A percentile compares a stretch with the other conserved stretches of the same genome.
Evolutionary conservation across 1,140 invertebrate species (phyloP).

Genomic region (Amphibalanus amphitrite): DNA sequence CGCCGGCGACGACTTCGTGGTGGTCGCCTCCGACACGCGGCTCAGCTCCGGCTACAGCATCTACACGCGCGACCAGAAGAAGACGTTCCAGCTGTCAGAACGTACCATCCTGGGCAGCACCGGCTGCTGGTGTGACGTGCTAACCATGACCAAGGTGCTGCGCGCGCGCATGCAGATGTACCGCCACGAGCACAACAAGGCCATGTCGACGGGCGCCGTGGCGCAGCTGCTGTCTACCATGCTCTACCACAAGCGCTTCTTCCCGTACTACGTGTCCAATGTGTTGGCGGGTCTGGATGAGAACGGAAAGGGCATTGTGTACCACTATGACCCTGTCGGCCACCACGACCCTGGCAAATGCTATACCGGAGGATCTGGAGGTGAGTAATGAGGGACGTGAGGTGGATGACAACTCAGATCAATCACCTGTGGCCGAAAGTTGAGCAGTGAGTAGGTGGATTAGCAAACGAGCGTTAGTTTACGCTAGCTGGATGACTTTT

Average conservation of each 20-base stretch:
- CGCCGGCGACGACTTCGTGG: conserved; percentile 73
- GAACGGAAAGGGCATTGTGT: conserved; percentile 65
- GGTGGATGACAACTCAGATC: no score
- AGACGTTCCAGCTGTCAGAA: conserved; percentile 58
- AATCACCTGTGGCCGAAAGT: no score
- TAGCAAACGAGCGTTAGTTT: no score
- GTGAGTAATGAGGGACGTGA: neutral
- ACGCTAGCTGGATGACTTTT: no score
- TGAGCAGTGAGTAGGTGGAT: no score
- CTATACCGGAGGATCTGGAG: conserved; percentile 55
- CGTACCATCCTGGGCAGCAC: conserved; percentile 70
- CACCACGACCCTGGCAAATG: conserved; percentile 66
- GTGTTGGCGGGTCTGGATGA: conserved; percentile 67
- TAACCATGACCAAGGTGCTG: conserved; percentile 73
- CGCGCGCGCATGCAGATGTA: conserved; percentile 85
- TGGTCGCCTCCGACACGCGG: conserved; percentile 81
- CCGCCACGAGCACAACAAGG: conserved; percentile 81
- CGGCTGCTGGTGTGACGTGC: conserved; percentile 96
- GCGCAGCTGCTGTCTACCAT: conserved; percentile 91
- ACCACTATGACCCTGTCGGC: conserved; percentile 92
- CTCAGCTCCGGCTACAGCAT: conserved; percentile 82
- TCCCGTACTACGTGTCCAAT: conserved; percentile 95
- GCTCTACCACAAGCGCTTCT: conserved; percentile 92
- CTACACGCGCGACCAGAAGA: conserved; percentile 68
- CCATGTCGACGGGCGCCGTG: conserved; percentile 77